Evolutionary conservation across 1,140 invertebrate genomes (phyloP), one percentile per base, ranked within the genome.

Genomic region (Saccostrea glomerata): DNA sequence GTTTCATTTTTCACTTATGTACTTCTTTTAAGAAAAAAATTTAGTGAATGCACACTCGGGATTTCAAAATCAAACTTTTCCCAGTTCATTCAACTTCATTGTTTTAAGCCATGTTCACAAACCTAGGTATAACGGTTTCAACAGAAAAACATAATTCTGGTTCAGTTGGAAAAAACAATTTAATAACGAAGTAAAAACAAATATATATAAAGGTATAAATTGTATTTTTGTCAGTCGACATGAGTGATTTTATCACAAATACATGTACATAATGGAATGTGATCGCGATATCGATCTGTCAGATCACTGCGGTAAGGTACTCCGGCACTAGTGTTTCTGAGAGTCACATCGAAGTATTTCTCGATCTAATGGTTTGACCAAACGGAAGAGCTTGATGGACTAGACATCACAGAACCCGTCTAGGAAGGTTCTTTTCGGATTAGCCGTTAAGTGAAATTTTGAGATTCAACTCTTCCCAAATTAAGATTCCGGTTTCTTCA

Each of bases 151-250:
- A 11, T 13, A 73, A 11, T 23, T 3, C 5, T 25, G 12, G 12
- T 70, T 9, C 1, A 73, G 23, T 73, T 25, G 13, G 66, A 13
- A 73, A 73, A 25, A 20, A 15, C 20, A 73, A 30, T 73, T 73
- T 73, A 73, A 73, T 73, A 73, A 73, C 66, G 23, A 73, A 73
- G 23, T 73, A 73, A 23, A 70, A 60, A 73, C 66, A 73, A 73
- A 73, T 36, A 36, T 13, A 73, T 30, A 73, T 23, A 20, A 73
- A 25, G 23, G 66, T 73, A 73, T 66, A 66, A 66, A 25, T 23
- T 73, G 23, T 73, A 11, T 23, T 36, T 36, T 36, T 23, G 66
- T 6, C 66, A 73, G 7, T 73, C 6, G n/a, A 73, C 66, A 73
- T 9, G 20, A 30, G 66, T 73, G 66, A 73, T 73, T 73, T 13